phyloP scores from a whole-genome alignment of 2,113 vertebrate species.

The Bolborhynchus lineola region DNA sequence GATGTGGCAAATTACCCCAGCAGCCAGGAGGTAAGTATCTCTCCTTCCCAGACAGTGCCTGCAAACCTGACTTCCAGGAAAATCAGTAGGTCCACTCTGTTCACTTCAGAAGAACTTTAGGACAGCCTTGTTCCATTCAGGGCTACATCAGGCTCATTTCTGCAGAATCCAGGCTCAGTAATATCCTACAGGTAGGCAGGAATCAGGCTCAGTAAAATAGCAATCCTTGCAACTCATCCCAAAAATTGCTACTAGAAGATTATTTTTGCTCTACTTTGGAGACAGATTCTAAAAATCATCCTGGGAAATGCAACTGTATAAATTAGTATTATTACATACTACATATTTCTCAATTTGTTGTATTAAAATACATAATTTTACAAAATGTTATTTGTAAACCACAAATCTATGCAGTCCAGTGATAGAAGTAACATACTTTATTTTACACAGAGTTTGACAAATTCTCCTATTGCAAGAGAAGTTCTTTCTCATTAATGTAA shows the following conservation, averaged over 20 bases:
- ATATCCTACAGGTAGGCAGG: background rate
- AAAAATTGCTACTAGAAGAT: background rate
- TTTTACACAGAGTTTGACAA: background rate
- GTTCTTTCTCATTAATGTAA: background rate
- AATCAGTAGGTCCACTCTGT: fast-evolving
- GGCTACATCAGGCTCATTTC: background rate
- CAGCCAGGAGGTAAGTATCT: background rate
- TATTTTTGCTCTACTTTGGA: background rate
- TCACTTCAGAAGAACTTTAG: background rate
- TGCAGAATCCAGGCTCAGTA: background rate
- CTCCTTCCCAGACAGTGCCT: background rate
- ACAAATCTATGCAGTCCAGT: background rate
- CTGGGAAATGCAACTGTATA: background rate
- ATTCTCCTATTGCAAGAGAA: background rate
- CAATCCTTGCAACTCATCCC: background rate
- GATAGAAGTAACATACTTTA: background rate
- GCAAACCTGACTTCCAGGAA: background rate
- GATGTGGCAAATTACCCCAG: background rate
- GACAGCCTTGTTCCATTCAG: background rate
- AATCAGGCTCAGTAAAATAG: background rate
- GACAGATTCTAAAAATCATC: background rate
- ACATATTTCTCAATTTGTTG: background rate
- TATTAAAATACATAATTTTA: background rate
- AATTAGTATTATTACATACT: background rate
- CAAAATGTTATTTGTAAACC: background rate